Evolutionary conservation across 2,113 vertebrate genomes (phyloP).

Genomic region (Cryptotis parvus): DNA sequence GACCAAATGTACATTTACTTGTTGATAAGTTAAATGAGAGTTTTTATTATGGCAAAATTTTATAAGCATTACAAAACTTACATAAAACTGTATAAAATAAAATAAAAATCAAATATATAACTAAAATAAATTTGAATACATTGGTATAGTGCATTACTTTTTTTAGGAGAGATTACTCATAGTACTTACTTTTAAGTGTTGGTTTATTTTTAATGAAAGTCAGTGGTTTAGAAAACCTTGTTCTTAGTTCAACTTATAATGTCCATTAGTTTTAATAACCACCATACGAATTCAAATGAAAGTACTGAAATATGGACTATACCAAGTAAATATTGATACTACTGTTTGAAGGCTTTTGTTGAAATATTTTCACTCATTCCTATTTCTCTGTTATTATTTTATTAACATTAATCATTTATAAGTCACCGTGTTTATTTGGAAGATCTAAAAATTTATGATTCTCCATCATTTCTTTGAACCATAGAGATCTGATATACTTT

Average conservation of each 20-base stretch:
- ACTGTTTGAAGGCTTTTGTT: neutral
- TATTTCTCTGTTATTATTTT: neutral
- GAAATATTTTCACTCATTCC: neutral
- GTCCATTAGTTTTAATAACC: neutral
- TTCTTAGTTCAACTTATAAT: neutral
- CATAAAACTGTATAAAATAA: neutral
- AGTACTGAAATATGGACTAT: neutral
- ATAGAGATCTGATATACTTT: neutral
- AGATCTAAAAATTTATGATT: neutral
- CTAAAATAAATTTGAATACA: neutral
- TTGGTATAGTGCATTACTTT: neutral
- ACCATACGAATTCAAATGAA: neutral
- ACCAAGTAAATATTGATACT: neutral
- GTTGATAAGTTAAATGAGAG: neutral
- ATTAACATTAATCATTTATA: neutral
- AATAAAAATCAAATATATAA: neutral
- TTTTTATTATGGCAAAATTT: neutral
- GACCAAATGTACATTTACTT: neutral
- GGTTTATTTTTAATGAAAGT: conserved; percentile 32
- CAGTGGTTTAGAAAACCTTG: neutral
- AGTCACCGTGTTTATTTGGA: neutral
- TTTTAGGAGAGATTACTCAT: conserved; percentile 14
- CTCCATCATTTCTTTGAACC: neutral
- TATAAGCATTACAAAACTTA: neutral
- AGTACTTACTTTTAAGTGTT: conserved; percentile 3